A percentile compares a stretch with the other conserved stretches of the same genome.
Conservation (phyloP, 2,797 vertebrate species). For the Ibycter americanus region DNA sequence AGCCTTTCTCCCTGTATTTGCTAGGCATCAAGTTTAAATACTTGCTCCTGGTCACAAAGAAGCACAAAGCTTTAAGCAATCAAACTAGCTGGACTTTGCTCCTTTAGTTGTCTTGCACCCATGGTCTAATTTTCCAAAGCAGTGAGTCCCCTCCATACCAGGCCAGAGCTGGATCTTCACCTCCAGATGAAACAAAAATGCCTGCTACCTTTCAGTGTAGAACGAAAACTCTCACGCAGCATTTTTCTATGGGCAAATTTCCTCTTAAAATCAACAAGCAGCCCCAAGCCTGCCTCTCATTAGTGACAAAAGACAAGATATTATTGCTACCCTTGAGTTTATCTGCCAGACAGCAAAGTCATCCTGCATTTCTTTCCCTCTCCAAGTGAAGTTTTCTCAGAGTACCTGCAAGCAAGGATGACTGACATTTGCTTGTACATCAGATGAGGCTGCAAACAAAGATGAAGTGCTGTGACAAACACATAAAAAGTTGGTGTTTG, state of each 20-base stretch:
- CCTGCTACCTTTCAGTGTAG: background rate
- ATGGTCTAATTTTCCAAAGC: background rate
- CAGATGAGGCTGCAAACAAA: slow-evolving; percentile 30
- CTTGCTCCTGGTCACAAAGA: background rate
- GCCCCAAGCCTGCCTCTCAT: background rate
- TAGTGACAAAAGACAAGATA: background rate
- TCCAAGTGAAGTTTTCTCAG: background rate
- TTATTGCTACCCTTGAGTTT: background rate
- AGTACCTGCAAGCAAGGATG: background rate
- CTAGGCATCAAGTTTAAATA: background rate
- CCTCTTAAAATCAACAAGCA: background rate
- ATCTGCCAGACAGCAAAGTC: background rate
- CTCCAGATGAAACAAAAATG: background rate
- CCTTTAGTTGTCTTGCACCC: background rate
- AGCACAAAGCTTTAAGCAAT: background rate
- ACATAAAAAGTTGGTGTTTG: slow-evolving; percentile 6
- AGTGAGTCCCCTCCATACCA: background rate
- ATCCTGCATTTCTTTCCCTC: background rate
- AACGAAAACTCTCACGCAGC: background rate
- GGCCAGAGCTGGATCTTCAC: background rate
- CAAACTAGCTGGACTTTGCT: background rate
- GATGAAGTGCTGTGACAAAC: slow-evolving; percentile 22
- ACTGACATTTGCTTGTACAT: slow-evolving; percentile 17
- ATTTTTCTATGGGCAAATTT: background rate
- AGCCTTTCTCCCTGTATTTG: background rate